phyloP scores from a whole-genome alignment of 1,140 invertebrate species.

The Cataglyphis hispanica region DNA sequence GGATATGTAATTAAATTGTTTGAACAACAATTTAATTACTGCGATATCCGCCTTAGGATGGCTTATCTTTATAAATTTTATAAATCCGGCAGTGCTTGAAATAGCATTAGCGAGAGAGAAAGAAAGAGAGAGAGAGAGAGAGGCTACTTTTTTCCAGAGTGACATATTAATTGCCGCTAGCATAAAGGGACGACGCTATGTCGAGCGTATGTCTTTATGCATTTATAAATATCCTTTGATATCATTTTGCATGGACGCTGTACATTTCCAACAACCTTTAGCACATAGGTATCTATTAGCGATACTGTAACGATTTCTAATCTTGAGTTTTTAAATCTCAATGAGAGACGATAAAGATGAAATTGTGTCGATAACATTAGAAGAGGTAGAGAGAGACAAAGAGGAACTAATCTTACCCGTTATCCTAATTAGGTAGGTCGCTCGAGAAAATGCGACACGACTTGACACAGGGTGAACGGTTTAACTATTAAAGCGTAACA shows the following conservation, averaged over 20 bases:
- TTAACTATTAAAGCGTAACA: slow-evolving; percentile 36
- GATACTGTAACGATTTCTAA: slow-evolving; percentile 5
- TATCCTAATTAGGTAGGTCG: not conserved
- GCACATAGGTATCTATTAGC: not conserved
- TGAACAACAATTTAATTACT: not conserved
- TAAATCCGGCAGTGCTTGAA: slow-evolving; percentile 12
- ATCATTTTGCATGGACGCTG: slow-evolving; percentile 1
- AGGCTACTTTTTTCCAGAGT: not conserved
- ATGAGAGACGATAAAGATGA: not conserved
- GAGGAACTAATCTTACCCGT: not conserved
- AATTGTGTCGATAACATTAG: not conserved
- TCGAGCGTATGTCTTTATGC: slow-evolving; percentile 9
- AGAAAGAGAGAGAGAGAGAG: not conserved
- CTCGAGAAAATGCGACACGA: slow-evolving; percentile 18
- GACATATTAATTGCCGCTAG: slow-evolving; percentile 20
- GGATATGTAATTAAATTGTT: not conserved
- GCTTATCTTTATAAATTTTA: not conserved
- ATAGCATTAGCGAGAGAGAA: slow-evolving; percentile 21
- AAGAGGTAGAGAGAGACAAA: not conserved
- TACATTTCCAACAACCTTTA: not conserved
- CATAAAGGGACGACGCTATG: not conserved
- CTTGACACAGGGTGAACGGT: not conserved
- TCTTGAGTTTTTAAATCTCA: not conserved
- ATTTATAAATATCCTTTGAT: slow-evolving; percentile 53
- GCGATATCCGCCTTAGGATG: not conserved